These are phyloP conservation scores for Clarias gariepinus DNA, from an alignment of 2,113 vertebrate genomes.

Conservation along the genomic window DNA sequence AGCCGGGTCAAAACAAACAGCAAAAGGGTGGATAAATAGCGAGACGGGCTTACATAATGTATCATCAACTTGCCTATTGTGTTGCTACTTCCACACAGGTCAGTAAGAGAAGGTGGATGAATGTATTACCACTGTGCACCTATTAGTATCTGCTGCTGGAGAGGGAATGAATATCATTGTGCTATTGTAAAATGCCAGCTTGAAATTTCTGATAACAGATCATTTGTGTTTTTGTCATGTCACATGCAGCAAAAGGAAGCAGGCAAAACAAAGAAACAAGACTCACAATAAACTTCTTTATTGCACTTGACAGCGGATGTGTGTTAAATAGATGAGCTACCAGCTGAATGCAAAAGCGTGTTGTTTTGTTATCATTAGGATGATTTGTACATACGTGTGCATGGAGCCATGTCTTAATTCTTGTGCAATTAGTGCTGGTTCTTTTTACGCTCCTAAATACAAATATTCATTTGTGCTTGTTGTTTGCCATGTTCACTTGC, in stretches of 20 bases:
- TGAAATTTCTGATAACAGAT: not conserved
- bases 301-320: not conserved
- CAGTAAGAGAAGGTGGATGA: slow-evolving; percentile 38
- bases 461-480: too few species aligned
- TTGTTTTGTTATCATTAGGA: not conserved
- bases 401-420: not conserved
- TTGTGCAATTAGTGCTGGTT: too few species aligned
- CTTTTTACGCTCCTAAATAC: too few species aligned
- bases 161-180: not conserved
- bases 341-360: not conserved
- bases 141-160: slow-evolving; percentile 8
- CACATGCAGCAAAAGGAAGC: not conserved
- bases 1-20: slow-evolving; percentile 34
- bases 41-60: slow-evolving; percentile 41
- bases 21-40: slow-evolving; percentile 53
- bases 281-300: not conserved
- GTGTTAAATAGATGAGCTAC: not conserved
- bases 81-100: slow-evolving; percentile 27
- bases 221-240: not conserved
- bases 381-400: not conserved
- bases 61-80: slow-evolving; percentile 46
- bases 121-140: slow-evolving; percentile 35
- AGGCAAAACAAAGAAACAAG: not conserved
- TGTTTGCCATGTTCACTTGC: too few species aligned
- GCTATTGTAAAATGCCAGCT: not conserved